phyloP scores from a whole-genome alignment of 2,113 vertebrate species.

The Erythrocercus mccallii region DNA sequence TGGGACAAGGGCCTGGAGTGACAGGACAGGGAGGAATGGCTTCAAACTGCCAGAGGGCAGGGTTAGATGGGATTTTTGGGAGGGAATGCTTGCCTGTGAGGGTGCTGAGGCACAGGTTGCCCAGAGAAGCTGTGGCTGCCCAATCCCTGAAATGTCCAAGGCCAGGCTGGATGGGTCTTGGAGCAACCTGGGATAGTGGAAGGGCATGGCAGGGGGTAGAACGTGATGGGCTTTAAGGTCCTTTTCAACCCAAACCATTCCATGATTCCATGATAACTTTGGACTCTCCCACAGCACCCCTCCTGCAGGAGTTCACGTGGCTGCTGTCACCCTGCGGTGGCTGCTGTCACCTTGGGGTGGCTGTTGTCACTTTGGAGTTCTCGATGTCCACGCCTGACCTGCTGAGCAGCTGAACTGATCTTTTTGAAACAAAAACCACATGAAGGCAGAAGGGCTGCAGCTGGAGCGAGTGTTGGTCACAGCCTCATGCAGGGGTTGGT shows the following conservation, averaged over 20 bases:
- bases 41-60: not conserved
- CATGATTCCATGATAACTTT: not conserved
- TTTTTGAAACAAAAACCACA: not conserved
- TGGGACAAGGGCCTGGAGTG: not conserved
- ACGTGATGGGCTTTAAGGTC: accelerated
- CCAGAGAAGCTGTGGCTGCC: not conserved
- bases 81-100: not conserved
- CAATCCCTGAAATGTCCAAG: not conserved
- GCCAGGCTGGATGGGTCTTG: accelerated
- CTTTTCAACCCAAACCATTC: not conserved
- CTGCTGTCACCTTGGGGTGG: not conserved
- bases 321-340: not conserved
- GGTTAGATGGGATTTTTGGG: not conserved
- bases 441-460: not conserved
- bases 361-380: not conserved
- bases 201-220: accelerated
- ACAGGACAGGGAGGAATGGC: not conserved
- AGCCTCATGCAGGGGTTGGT: accelerated
- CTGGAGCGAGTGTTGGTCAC: not conserved
- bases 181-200: accelerated
- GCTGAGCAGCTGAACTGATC: not conserved
- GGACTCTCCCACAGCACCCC: accelerated
- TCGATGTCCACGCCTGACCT: not conserved
- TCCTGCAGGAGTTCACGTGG: accelerated
- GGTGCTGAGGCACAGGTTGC: not conserved